phyloP scores from a whole-genome alignment of 2,888 invertebrate genomes.

The Agapostemon virescens region DNA sequence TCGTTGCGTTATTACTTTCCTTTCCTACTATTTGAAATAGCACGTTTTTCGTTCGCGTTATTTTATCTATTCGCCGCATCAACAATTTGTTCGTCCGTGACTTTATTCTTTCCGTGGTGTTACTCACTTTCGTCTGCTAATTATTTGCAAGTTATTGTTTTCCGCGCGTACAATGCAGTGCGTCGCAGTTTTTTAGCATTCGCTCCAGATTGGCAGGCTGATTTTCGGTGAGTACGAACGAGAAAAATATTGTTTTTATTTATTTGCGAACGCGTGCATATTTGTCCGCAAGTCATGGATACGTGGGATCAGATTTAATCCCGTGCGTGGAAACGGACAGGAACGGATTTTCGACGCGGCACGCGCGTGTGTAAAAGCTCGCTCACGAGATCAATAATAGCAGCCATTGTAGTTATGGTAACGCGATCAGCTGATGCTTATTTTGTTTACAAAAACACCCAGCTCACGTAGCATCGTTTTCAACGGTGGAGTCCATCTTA shows the following conservation, averaged over 20 bases:
- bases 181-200: constrained; percentile 78
- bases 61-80: neutral
- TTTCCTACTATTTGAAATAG: constrained; percentile 23
- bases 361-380: constrained; percentile 55
- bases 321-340: constrained; percentile 29
- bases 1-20: constrained; percentile 50
- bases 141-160: constrained; percentile 50
- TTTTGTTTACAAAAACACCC: constrained; percentile 51
- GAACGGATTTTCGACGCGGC: constrained; percentile 46
- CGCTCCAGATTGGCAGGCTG: constrained; percentile 65
- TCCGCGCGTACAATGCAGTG: constrained; percentile 71
- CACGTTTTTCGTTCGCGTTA: constrained; percentile 7
- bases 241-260: neutral
- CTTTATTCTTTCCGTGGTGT: constrained; percentile 3
- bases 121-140: constrained; percentile 8
- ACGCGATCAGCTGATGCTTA: constrained; percentile 71
- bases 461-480: neutral
- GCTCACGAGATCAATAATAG: constrained; percentile 66
- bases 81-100: neutral
- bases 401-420: constrained; percentile 65
- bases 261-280: neutral
- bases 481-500: neutral
- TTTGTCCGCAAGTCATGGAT: too few species aligned
- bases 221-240: constrained; percentile 73
- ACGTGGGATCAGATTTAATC: constrained; percentile 29